A percentile compares a stretch with the other conserved stretches of the same genome.
Evolutionary conservation across 2,888 invertebrate species (phyloP).

Genomic region (Callosobruchus maculatus): DNA sequence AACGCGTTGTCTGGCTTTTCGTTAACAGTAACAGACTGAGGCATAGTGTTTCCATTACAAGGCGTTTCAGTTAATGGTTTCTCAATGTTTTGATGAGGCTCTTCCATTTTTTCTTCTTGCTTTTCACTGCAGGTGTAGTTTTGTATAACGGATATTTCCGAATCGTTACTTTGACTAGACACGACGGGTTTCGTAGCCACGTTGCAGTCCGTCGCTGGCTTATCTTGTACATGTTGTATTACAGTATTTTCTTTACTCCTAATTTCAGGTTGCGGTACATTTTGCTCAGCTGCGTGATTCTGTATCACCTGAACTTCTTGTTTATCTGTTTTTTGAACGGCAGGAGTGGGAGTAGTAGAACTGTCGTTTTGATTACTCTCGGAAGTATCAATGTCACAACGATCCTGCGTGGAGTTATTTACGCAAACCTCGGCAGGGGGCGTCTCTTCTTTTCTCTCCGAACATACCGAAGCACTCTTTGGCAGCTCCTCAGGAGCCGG

Average conservation of each 20-base stretch:
- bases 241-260: background rate
- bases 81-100: constrained; percentile 4
- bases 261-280: background rate
- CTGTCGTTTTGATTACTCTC: background rate
- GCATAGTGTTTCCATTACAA: background rate
- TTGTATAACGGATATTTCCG: constrained; percentile 7
- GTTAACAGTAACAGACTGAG: background rate
- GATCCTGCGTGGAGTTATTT: background rate
- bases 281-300: background rate
- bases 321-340: background rate
- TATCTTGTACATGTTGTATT: background rate
- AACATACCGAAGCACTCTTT: background rate
- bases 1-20: background rate
- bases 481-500: background rate
- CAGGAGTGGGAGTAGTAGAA: background rate
- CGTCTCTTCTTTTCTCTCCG: background rate
- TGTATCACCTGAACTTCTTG: background rate
- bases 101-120: background rate
- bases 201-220: background rate
- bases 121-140: background rate
- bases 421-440: background rate
- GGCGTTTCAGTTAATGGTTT: background rate
- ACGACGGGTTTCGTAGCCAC: background rate
- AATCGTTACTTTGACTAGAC: background rate
- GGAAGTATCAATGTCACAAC: background rate